Evolutionary conservation across 53 echinoderm and acorn worm genomes (phyloP).

Genomic region (Echinometra lucunter): DNA sequence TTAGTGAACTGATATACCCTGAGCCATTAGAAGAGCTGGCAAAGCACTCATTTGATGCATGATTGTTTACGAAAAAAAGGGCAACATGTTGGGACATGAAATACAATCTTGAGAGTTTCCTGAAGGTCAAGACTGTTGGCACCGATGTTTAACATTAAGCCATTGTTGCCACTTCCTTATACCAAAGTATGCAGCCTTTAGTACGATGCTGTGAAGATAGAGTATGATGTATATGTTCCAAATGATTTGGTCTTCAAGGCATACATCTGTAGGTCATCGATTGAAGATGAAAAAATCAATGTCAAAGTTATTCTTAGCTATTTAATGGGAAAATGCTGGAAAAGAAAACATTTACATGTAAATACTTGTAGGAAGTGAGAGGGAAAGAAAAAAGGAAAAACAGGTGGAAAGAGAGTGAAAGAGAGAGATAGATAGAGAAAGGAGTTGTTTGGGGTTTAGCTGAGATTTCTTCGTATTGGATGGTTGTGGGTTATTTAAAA

Average conservation of each 20-base stretch:
- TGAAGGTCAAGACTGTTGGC: not conserved
- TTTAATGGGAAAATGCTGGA: too few relatives aligned
- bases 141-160: not conserved
- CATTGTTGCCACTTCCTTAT: not conserved
- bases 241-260: not conserved
- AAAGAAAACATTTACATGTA: too few relatives aligned
- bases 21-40: not conserved
- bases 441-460: too few relatives aligned
- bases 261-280: not conserved
- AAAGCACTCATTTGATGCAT: not conserved
- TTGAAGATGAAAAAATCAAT: not conserved
- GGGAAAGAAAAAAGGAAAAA: too few relatives aligned
- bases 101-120: not conserved
- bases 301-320: not conserved
- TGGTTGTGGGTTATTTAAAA: too few relatives aligned
- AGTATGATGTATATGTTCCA: not conserved
- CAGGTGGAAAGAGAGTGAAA: too few relatives aligned
- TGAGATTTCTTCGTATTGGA: too few relatives aligned
- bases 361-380: too few relatives aligned
- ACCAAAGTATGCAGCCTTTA: not conserved
- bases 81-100: slow-evolving; percentile 21
- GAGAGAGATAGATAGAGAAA: too few relatives aligned
- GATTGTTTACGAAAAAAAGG: not conserved
- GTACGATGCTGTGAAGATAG: too few relatives aligned
- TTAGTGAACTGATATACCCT: not conserved